phyloP scores from a whole-genome alignment of 2,113 vertebrate genomes.

The Oryzias javanicus region DNA sequence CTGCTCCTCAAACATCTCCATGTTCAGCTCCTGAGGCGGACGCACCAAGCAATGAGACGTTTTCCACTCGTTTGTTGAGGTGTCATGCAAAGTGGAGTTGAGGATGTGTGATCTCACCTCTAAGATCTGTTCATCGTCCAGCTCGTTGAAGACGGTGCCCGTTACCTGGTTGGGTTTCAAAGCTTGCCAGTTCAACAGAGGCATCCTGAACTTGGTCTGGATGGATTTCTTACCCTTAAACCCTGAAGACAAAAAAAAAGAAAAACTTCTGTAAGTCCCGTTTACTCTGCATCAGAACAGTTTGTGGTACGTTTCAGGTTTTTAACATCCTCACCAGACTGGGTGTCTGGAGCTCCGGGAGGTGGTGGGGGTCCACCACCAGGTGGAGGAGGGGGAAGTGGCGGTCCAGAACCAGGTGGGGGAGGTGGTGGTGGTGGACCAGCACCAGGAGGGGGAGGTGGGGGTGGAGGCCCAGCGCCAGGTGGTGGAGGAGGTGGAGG shows the following conservation, averaged over 20 bases:
- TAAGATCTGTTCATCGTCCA: conserved; percentile 89
- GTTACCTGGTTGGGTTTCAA: conserved; percentile 87
- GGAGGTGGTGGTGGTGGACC: conserved; percentile 56
- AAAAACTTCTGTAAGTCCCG: not conserved
- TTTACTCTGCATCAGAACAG: not conserved
- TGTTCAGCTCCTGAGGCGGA: conserved; percentile 86
- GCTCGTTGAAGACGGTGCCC: conserved; percentile 86
- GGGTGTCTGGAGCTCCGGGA: conserved; percentile 37
- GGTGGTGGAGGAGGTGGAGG: conserved; percentile 23
- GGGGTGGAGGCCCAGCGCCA: conserved; percentile 28
- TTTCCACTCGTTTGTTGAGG: not conserved
- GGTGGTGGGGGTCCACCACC: conserved; percentile 47
- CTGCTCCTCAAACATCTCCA: conserved; percentile 91
- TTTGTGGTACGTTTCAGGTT: not conserved
- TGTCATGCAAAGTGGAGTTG: not conserved
- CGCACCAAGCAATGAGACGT: not conserved
- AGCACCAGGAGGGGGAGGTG: conserved; percentile 41
- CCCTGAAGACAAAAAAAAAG: conserved; percentile 26
- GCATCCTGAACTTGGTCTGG: conserved; percentile 90
- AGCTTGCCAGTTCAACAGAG: conserved; percentile 89
- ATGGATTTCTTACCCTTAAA: conserved; percentile 86
- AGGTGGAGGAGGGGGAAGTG: conserved; percentile 49
- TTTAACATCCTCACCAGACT: conserved; percentile 53
- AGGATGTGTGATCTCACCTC: conserved; percentile 72
- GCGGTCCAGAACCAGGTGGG: conserved; percentile 47